Base-by-base conservation (phyloP, 2,888 invertebrate species). In the Rhopalosiphum nymphaeae region DNA sequence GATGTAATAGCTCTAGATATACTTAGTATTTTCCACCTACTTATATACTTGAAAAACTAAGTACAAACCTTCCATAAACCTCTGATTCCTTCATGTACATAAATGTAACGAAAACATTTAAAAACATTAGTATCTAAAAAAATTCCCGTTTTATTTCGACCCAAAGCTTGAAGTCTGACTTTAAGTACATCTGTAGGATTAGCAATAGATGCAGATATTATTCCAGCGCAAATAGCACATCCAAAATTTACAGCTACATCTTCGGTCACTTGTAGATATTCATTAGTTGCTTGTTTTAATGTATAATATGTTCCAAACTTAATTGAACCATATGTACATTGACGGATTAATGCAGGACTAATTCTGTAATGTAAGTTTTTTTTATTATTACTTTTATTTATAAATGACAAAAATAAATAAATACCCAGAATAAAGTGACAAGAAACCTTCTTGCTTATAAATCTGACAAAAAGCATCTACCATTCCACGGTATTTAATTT, bases 141-240 rank as follows among this genome's bases (percentile, higher is more conserved):
- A 25, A 53, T 57, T 86, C 61, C 67, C 10, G 61, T 44, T 89
- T 89, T 88, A 44, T 89, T 42, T 44, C 96, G 95, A 89, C 96
- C 96, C 91, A 96, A 96, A 46, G 98, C 97, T 97, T 99, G 99
- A 98, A 99, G 98, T 95, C 99, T 97, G 95, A 99, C 99, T 97
- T 99, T 99, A 61, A 99, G 97, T 89, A 99, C 99, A 96, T 99
- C 99, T 0, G 99, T 99, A 29, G 99, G 99, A 96, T 99, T 99
- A 92, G 99, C 99, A 95, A 99, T 98, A n/a, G 98, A 98, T 95
- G 98, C 98, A 91, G 98, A 98, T 67, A 98, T 97, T n/a, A 98
- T 98, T 26, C 99, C 98, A 46, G 98, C 98, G 95, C 97, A 96
- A 91, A 98, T 97, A 53, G 98, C 99, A 96, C 98, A 99, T 95